Evolutionary conservation across 2,797 vertebrate species (phyloP).

Genomic region (Meda fulgida): DNA sequence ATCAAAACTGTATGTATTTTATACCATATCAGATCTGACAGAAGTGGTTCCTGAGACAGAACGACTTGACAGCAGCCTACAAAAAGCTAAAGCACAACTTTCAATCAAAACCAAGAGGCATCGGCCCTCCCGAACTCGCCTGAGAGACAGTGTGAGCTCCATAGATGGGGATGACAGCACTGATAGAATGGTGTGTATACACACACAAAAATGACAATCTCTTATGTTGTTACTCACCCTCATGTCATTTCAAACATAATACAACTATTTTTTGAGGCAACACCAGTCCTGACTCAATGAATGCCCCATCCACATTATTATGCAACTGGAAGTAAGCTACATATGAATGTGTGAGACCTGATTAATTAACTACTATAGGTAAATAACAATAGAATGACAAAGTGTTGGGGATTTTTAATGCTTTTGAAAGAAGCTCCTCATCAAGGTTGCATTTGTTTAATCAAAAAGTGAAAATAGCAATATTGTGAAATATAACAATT

Average conservation of each 20-base stretch:
- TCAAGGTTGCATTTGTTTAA: neutral
- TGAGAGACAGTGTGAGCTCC: conserved; percentile 52
- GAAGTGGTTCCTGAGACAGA: conserved; percentile 83
- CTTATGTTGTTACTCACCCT: neutral
- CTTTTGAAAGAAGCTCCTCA: too few species aligned
- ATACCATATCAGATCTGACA: conserved; percentile 74
- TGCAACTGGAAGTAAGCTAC: neutral
- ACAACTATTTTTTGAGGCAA: neutral
- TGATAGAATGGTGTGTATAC: conserved; percentile 51
- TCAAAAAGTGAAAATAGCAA: neutral
- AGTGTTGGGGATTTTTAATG: too few species aligned
- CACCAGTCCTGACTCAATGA: neutral
- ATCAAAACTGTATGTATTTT: conserved; percentile 18
- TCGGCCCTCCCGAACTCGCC: conserved; percentile 78
- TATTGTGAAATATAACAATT: neutral
- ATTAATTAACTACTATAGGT: neutral
- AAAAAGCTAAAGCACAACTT: conserved; percentile 82
- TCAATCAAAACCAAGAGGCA: conserved; percentile 79
- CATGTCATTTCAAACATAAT: neutral
- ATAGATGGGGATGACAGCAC: conserved; percentile 62
- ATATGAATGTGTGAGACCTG: neutral
- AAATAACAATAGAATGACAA: neutral
- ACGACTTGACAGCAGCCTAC: conserved; percentile 82
- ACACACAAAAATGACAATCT: neutral
- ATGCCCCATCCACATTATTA: neutral